Evolutionary conservation across 2,888 invertebrate species (phyloP).

Genomic region (Invenusta paracnida): DNA sequence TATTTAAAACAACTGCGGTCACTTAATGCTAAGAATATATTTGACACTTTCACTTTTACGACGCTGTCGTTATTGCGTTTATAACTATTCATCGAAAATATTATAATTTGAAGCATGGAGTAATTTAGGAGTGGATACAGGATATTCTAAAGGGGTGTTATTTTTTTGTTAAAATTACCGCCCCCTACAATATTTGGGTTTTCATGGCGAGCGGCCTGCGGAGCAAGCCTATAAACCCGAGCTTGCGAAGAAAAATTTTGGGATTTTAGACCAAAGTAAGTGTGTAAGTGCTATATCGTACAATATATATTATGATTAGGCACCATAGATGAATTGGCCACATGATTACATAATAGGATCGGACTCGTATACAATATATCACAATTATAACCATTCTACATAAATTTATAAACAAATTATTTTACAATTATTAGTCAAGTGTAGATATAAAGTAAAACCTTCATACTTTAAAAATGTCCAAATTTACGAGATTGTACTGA

Average conservation of each 20-base stretch:
- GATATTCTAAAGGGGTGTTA: too few relatives aligned
- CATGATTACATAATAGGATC: too few relatives aligned
- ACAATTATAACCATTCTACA: not conserved
- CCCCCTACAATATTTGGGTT: not conserved
- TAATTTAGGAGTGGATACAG: too few relatives aligned
- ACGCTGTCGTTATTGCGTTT: too few relatives aligned
- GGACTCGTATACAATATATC: too few relatives aligned
- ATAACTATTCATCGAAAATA: too few relatives aligned
- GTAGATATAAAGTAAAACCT: not conserved
- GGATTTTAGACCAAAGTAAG: constrained; percentile 3
- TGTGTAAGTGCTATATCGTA: not conserved
- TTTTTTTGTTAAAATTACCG: not conserved
- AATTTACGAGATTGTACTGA: constrained; percentile 13
- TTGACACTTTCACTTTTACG: too few relatives aligned
- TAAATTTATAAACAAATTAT: constrained; percentile 21
- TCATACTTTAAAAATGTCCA: constrained; percentile 7
- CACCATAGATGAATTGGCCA: too few relatives aligned
- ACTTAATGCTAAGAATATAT: too few relatives aligned
- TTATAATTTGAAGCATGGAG: too few relatives aligned
- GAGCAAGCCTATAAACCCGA: constrained; percentile 6
- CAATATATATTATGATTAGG: not conserved
- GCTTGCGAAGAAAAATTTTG: not conserved
- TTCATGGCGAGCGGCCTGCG: constrained; percentile 22
- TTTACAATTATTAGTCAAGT: not conserved
- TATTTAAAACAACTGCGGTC: too few relatives aligned